phyloP scores from a whole-genome alignment of 2,113 vertebrate species.

The Otis tarda region DNA sequence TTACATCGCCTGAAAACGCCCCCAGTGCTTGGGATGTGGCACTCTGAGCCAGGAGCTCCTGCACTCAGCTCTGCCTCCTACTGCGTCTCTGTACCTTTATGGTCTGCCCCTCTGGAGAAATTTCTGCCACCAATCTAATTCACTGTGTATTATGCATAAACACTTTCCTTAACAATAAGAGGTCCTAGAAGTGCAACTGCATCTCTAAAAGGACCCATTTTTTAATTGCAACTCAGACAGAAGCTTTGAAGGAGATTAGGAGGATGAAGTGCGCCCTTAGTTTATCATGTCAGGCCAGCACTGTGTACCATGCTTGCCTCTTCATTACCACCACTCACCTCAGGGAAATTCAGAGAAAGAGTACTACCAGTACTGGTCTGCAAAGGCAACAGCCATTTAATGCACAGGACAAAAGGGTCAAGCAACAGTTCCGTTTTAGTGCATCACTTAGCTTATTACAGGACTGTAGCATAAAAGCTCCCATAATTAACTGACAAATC shows the following conservation, averaged over 20 bases:
- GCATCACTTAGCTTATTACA: constrained; percentile 32
- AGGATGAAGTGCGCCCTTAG: fast-evolving
- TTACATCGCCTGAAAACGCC: neutral
- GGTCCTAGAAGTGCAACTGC: neutral
- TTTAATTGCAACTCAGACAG: neutral
- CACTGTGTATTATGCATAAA: neutral
- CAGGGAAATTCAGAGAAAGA: neutral
- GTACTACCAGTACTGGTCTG: neutral
- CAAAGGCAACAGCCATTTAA: neutral
- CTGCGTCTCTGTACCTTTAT: neutral
- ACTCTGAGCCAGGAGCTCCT: neutral
- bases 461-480: constrained; percentile 7
- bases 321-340: neutral
- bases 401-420: neutral
- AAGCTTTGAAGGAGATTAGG: neutral
- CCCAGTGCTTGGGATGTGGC: neutral
- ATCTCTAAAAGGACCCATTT: neutral
- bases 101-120: neutral
- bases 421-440: neutral
- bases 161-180: neutral
- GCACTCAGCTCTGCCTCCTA: neutral
- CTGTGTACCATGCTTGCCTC: neutral
- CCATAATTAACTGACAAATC: constrained; percentile 30
- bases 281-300: neutral
- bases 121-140: neutral